A percentile compares a stretch with the other conserved stretches of the same genome.
These are phyloP conservation scores for Myripristis murdjan DNA, from an alignment of 2,797 vertebrate genomes.

Conservation along the genomic window DNA sequence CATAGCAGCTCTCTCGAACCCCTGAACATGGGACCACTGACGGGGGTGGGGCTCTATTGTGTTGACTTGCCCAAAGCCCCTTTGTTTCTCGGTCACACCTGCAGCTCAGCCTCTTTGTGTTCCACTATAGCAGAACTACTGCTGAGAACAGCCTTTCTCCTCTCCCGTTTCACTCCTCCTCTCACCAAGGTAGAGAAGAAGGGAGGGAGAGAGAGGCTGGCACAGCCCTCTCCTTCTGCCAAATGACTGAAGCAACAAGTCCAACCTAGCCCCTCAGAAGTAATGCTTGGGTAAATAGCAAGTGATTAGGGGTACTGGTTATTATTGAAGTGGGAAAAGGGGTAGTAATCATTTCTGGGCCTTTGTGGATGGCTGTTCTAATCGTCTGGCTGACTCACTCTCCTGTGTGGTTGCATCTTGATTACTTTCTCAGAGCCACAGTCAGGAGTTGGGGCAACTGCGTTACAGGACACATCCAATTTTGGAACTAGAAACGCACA, in stretches of 20 bases:
- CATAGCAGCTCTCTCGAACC: conserved; percentile 89
- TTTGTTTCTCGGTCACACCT: conserved; percentile 84
- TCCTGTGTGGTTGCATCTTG: conserved; percentile 65
- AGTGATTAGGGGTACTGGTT: conserved; percentile 52
- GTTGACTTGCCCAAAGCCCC: conserved; percentile 74
- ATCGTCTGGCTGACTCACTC: conserved; percentile 65
- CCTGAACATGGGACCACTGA: conserved; percentile 72
- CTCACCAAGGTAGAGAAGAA: conserved; percentile 66
- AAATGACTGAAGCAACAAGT: conserved; percentile 79
- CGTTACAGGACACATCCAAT: conserved; percentile 31
- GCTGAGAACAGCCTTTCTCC: conserved; percentile 77
- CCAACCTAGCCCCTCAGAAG: conserved; percentile 58
- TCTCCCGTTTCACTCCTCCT: conserved; percentile 79
- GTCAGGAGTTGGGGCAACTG: conserved; percentile 24
- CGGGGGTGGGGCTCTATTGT: conserved; percentile 85
- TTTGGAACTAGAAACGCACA: conserved; percentile 12
- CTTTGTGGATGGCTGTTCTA: conserved; percentile 57
- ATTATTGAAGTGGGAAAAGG: conserved; percentile 57
- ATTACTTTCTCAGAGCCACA: conserved; percentile 63
- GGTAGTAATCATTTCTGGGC: conserved; percentile 69
- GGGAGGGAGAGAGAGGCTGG: conserved; percentile 58
- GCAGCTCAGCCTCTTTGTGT: conserved; percentile 76
- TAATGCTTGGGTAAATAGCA: conserved; percentile 58
- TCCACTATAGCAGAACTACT: conserved; percentile 71
- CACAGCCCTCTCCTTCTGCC: conserved; percentile 59